Percentiles rank a stretch among this genome's conserved stretches.
Evolutionary conservation across 2,113 vertebrate genomes (phyloP).

Genomic region (Ptychochromis oligacanthus): DNA sequence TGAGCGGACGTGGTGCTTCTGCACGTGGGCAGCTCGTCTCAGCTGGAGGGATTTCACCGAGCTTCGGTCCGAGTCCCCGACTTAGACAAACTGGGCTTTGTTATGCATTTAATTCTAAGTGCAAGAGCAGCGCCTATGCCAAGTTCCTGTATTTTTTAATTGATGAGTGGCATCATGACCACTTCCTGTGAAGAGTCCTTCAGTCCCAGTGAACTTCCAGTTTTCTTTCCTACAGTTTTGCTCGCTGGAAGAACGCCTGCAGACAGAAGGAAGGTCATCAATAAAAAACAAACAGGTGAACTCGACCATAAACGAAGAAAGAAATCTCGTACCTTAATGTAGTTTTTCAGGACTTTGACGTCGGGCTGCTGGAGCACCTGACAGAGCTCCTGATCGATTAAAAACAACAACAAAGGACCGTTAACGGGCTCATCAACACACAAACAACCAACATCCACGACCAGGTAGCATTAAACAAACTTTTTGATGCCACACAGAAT

Average conservation of each 20-base stretch:
- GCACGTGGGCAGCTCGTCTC: slow-evolving; percentile 49
- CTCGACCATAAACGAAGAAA: too few species aligned
- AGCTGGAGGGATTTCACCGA: background rate
- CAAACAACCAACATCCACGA: background rate
- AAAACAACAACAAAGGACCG: background rate
- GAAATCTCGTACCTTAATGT: slow-evolving; percentile 89
- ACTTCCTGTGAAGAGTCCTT: slow-evolving; percentile 37
- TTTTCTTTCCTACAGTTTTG: slow-evolving; percentile 85
- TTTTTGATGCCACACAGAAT: background rate
- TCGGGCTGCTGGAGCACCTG: slow-evolving; percentile 97
- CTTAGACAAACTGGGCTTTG: slow-evolving; percentile 45
- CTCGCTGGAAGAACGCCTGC: slow-evolving; percentile 96
- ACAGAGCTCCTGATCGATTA: slow-evolving; percentile 86
- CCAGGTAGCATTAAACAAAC: background rate
- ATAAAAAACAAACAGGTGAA: background rate
- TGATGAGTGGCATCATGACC: slow-evolving; percentile 35
- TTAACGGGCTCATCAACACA: background rate
- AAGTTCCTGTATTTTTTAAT: slow-evolving; percentile 34
- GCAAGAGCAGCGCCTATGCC: slow-evolving; percentile 76
- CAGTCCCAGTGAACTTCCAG: slow-evolving; percentile 44
- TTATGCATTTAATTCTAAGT: slow-evolving; percentile 68
- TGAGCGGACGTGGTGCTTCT: background rate
- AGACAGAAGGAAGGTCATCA: background rate
- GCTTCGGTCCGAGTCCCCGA: background rate
- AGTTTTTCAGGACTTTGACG: slow-evolving; percentile 96